A percentile compares a stretch with the other conserved stretches of the same genome.
These are phyloP conservation scores for Lagenorhynchus albirostris DNA, from an alignment of 2,113 vertebrate species.

Conservation along the genomic window DNA sequence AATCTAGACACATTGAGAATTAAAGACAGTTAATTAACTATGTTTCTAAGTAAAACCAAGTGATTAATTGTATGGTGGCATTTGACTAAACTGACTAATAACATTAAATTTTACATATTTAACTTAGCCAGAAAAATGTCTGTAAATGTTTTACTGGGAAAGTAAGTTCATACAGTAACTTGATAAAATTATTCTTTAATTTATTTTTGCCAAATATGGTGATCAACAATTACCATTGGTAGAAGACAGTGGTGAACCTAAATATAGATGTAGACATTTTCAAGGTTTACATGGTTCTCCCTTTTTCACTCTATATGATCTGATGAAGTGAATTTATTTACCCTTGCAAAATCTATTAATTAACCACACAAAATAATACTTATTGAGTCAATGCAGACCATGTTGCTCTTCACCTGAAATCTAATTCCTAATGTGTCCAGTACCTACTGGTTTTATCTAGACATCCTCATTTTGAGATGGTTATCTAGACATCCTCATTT, in stretches of 20 bases:
- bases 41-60: neutral
- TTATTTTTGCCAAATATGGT: neutral
- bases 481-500: neutral
- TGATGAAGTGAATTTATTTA: neutral
- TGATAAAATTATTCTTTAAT: neutral
- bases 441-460: neutral
- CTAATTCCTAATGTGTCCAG: neutral
- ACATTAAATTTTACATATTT: neutral
- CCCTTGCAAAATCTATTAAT: neutral
- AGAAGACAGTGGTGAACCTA: neutral
- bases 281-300: neutral
- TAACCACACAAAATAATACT: neutral
- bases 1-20: neutral
- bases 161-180: neutral
- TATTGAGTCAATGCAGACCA: neutral
- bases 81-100: neutral
- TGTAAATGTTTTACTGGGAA: neutral
- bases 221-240: neutral
- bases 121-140: neutral
- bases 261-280: neutral
- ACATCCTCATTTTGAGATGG: neutral
- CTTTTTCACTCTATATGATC: neutral
- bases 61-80: neutral
- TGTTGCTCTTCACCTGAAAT: neutral
- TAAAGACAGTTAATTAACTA: neutral